phyloP scores from a whole-genome alignment of 2,888 invertebrate species.

The Mellilla xanthometata region DNA sequence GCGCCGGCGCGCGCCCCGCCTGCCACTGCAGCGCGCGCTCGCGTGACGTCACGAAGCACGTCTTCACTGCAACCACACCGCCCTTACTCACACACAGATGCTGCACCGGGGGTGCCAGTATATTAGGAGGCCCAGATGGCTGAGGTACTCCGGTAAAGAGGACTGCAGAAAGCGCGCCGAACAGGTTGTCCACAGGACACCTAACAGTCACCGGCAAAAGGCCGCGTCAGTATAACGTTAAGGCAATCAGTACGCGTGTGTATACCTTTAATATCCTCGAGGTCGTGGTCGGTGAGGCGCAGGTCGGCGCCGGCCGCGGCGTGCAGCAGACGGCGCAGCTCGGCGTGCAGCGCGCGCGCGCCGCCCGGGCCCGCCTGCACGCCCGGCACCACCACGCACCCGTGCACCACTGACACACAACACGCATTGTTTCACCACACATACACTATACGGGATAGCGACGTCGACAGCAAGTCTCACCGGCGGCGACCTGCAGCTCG shows the following conservation, averaged over 20 bases:
- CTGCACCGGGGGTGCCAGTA: too few species aligned
- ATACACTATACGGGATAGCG: too few species aligned
- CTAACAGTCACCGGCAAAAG: too few species aligned
- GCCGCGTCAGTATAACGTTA: too few species aligned
- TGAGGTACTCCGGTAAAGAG: too few species aligned
- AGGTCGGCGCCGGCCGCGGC: constrained; percentile 70
- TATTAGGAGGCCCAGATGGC: too few species aligned
- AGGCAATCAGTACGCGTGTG: not conserved
- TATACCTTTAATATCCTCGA: constrained; percentile 89
- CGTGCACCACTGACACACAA: constrained; percentile 87
- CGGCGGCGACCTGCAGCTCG: constrained; percentile 86
- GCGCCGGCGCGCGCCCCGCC: constrained; percentile 62
- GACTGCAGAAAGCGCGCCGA: too few species aligned
- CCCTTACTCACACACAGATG: too few species aligned
- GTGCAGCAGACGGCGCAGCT: constrained; percentile 76
- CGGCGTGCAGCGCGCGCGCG: constrained; percentile 87
- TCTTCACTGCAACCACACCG: constrained; percentile 85
- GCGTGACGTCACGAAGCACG: constrained; percentile 93
- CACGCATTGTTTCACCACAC: too few species aligned
- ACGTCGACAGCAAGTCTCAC: constrained; percentile 19
- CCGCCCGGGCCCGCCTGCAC: constrained; percentile 91
- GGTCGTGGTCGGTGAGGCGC: constrained; percentile 75
- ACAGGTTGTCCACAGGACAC: too few species aligned
- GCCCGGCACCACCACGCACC: constrained; percentile 92
- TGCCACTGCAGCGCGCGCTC: constrained; percentile 85